Conservation (phyloP, 2,797 vertebrate genomes). For the Periophthalmus magnuspinnatus region DNA sequence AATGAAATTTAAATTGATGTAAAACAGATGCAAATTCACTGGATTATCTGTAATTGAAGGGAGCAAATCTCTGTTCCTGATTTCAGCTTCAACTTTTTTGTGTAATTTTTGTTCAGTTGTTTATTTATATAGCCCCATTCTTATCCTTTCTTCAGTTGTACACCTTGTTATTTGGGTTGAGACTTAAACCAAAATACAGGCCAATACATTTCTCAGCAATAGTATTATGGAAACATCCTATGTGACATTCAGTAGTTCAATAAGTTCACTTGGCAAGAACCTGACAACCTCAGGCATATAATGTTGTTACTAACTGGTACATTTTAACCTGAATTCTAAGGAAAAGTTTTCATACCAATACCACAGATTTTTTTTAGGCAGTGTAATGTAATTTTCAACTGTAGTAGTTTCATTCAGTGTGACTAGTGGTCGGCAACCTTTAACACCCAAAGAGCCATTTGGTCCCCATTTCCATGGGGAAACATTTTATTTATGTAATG, state of each 20-base stretch:
- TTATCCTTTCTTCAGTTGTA: background rate
- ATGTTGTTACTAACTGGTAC: background rate
- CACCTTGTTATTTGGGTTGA: background rate
- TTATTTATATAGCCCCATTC: background rate
- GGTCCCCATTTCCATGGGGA: too few relatives aligned
- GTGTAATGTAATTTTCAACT: too few relatives aligned
- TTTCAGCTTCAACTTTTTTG: constrained; percentile 1
- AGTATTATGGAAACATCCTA: background rate
- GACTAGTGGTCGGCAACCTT: too few relatives aligned
- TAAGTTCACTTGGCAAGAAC: background rate
- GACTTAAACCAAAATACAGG: constrained; percentile 4
- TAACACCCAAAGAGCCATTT: too few relatives aligned
- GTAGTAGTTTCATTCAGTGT: too few relatives aligned
- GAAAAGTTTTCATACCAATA: background rate
- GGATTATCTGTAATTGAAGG: constrained; percentile 10
- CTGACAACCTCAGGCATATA: background rate
- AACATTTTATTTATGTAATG: too few relatives aligned
- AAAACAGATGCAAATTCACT: constrained; percentile 30
- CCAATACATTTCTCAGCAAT: background rate
- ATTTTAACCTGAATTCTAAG: background rate
- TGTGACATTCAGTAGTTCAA: background rate
- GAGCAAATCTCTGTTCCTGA: background rate
- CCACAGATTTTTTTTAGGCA: too few relatives aligned
- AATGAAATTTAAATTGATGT: constrained; percentile 20
- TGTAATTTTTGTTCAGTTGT: background rate